Percentiles rank a stretch among this genome's conserved stretches.
phyloP scores from a whole-genome alignment of 1,140 invertebrate genomes.

The Streblospio benedicti region DNA sequence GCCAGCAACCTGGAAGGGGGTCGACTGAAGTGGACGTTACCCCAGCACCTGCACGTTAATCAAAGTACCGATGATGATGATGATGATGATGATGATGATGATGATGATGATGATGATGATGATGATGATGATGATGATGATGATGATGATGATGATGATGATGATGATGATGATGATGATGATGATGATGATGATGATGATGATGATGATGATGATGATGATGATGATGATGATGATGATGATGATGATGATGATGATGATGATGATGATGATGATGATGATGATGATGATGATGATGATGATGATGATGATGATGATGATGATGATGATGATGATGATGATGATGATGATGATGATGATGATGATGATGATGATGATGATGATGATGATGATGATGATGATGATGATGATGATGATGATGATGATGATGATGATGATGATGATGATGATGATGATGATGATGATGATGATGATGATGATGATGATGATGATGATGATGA shows the following conservation, averaged over 20 bases:
- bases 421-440: not conserved
- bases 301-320: not conserved
- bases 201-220: not conserved
- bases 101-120: slow-evolving; percentile 1
- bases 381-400: not conserved
- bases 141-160: not conserved
- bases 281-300: slow-evolving; percentile 1
- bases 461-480: slow-evolving; percentile 1
- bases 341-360: not conserved
- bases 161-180: slow-evolving; percentile 1
- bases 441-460: not conserved
- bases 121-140: not conserved
- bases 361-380: not conserved
- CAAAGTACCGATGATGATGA: slow-evolving; percentile 1
- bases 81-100: not conserved
- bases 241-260: not conserved
- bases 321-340: not conserved
- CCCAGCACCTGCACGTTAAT: too few species aligned
- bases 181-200: not conserved
- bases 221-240: slow-evolving; percentile 1
- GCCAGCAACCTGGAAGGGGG: too few species aligned
- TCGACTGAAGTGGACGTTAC: not conserved
- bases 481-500: not conserved
- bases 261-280: not conserved
- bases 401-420: not conserved